Percentiles rank a stretch among this genome's conserved stretches.
Conservation (phyloP, 2,797 vertebrate genomes). For the Heliangelus exortis region DNA sequence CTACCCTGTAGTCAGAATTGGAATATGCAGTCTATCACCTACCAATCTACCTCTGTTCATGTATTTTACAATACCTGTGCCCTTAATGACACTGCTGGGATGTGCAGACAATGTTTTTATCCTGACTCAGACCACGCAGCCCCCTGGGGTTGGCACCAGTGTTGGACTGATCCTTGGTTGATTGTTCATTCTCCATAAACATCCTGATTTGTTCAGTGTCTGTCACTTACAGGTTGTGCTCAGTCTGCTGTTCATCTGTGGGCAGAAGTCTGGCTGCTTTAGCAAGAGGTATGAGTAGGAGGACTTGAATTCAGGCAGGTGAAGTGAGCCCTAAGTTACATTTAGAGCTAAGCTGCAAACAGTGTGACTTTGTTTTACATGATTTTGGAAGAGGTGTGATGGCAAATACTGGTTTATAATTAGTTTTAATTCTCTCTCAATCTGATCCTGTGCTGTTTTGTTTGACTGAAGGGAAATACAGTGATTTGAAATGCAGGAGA, state of each 20-base stretch:
- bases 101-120: neutral
- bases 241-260: neutral
- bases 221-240: neutral
- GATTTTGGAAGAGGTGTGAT: neutral
- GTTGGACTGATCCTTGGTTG: neutral
- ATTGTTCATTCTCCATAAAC: neutral
- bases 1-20: neutral
- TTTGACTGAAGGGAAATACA: neutral
- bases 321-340: neutral
- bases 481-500: neutral
- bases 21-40: neutral
- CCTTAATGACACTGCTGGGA: neutral
- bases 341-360: neutral
- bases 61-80: neutral
- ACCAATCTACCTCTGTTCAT: slow-evolving; percentile 42
- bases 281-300: neutral
- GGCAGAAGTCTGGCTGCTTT: neutral
- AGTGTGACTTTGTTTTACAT: neutral
- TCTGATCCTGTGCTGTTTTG: neutral
- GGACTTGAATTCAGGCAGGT: neutral
- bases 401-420: neutral
- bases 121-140: neutral
- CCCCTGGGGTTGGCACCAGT: neutral
- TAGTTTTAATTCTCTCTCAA: neutral
- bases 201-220: neutral